phyloP scores from a whole-genome alignment of 2,113 vertebrate genomes.

The Diadophis punctatus region DNA sequence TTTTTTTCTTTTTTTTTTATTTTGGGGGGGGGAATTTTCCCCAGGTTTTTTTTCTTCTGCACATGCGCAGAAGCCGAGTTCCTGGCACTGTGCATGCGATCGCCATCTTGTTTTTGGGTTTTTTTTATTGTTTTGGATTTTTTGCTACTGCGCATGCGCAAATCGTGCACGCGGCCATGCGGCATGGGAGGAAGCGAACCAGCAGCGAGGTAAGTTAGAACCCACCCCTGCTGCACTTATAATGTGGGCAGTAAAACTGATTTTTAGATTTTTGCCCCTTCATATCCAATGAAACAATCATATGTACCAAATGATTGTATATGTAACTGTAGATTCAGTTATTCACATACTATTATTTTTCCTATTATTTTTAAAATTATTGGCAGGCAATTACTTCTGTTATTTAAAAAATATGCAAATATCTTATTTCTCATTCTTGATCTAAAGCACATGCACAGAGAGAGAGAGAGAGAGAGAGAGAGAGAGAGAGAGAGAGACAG shows the following conservation, averaged over 20 bases:
- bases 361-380: not conserved
- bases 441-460: not conserved
- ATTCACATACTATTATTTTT: not conserved
- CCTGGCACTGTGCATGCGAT: too few species aligned
- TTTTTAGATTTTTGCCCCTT: not conserved
- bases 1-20: too few species aligned
- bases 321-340: not conserved
- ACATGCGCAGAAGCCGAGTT: too few species aligned
- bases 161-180: too few species aligned
- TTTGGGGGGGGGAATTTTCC: too few species aligned
- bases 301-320: not conserved
- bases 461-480: not conserved
- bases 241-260: not conserved
- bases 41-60: too few species aligned
- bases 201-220: too few species aligned
- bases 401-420: not conserved
- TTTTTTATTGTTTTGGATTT: too few species aligned
- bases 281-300: not conserved
- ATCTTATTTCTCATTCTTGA: not conserved
- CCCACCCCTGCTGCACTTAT: not conserved
- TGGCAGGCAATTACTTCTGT: not conserved
- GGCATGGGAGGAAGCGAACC: too few species aligned
- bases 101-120: too few species aligned
- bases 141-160: too few species aligned
- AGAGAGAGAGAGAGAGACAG: not conserved